A percentile compares a stretch with the other conserved stretches of the same genome.
These are phyloP conservation scores for Pollenia amentaria DNA, from an alignment of 2,888 invertebrate genomes.

Conservation along the genomic window DNA sequence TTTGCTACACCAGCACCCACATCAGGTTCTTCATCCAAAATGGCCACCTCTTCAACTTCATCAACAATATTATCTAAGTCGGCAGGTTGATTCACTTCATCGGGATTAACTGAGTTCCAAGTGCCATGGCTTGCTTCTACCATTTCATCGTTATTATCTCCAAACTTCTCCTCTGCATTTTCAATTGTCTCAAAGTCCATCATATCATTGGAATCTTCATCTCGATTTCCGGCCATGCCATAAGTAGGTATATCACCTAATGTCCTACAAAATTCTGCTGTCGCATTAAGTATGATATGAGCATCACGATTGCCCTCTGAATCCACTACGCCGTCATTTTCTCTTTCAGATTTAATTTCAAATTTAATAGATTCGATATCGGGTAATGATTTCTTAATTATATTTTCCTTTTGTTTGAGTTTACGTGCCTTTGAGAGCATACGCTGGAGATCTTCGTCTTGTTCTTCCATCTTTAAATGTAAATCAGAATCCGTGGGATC, in stretches of 20 bases:
- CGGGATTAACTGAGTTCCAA: constrained; percentile 93
- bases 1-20: constrained; percentile 96
- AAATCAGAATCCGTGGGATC: constrained; percentile 85
- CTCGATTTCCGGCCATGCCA: constrained; percentile 95
- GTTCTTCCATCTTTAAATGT: constrained; percentile 84
- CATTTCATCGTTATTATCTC: constrained; percentile 79
- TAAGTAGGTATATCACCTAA: constrained; percentile 98
- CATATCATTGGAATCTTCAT: constrained; percentile 90
- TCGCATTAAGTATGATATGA: constrained; percentile 94
- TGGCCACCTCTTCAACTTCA: constrained; percentile 84
- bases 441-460: constrained; percentile 90
- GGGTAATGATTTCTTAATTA: constrained; percentile 81
- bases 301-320: constrained; percentile 82
- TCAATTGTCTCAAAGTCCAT: constrained; percentile 85
- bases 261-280: constrained; percentile 98
- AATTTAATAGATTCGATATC: constrained; percentile 84
- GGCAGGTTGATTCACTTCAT: constrained; percentile 84
- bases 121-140: constrained; percentile 88
- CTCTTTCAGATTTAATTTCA: constrained; percentile 85
- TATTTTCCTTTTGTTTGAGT: constrained; percentile 86
- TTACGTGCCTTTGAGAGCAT: constrained; percentile 90
- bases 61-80: constrained; percentile 85
- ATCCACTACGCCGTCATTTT: constrained; percentile 79
- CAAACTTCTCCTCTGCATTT: constrained; percentile 82
- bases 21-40: constrained; percentile 95